Conservation (phyloP, 2,797 vertebrate genomes). For the Discoglossus pictus region DNA sequence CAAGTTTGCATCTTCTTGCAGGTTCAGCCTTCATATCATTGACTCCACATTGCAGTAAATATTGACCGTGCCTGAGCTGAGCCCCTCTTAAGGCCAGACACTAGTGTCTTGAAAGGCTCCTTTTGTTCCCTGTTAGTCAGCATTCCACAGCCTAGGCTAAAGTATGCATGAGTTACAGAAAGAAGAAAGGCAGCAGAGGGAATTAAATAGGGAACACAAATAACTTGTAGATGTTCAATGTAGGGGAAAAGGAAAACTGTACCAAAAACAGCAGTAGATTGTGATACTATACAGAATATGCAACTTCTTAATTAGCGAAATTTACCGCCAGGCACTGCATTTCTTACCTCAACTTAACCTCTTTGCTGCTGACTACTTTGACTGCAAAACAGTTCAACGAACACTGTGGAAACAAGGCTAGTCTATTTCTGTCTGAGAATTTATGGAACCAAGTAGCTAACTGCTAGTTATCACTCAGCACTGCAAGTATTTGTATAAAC, state of each 20-base stretch:
- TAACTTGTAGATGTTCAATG: conserved; percentile 63
- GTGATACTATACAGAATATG: conserved; percentile 49
- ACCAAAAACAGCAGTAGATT: conserved; percentile 61
- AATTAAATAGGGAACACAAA: conserved; percentile 67
- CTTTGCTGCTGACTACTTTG: background rate
- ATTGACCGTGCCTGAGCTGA: conserved; percentile 69
- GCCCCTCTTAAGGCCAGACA: conserved; percentile 66
- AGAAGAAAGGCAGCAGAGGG: conserved; percentile 64
- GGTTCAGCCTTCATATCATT: conserved; percentile 66
- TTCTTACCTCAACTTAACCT: conserved; percentile 22
- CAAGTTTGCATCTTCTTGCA: conserved; percentile 61
- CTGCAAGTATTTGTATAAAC: conserved; percentile 21
- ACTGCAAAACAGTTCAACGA: conserved; percentile 34
- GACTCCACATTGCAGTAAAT: conserved; percentile 76
- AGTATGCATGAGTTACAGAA: conserved; percentile 79
- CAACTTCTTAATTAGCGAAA: conserved; percentile 42
- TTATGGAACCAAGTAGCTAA: conserved; percentile 30
- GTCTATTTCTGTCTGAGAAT: conserved; percentile 20
- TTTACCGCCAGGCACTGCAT: conserved; percentile 17
- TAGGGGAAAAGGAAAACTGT: conserved; percentile 62
- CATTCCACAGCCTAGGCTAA: conserved; percentile 71
- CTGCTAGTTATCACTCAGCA: conserved; percentile 46
- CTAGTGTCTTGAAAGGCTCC: conserved; percentile 76
- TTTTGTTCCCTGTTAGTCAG: conserved; percentile 81
- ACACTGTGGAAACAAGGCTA: conserved; percentile 36